Evolutionary conservation across 30 jellyfish, hydroid and myxozoan genomes (phyloP), one percentile per base, ranked within the genome.

Genomic region (Mastigias papua): DNA sequence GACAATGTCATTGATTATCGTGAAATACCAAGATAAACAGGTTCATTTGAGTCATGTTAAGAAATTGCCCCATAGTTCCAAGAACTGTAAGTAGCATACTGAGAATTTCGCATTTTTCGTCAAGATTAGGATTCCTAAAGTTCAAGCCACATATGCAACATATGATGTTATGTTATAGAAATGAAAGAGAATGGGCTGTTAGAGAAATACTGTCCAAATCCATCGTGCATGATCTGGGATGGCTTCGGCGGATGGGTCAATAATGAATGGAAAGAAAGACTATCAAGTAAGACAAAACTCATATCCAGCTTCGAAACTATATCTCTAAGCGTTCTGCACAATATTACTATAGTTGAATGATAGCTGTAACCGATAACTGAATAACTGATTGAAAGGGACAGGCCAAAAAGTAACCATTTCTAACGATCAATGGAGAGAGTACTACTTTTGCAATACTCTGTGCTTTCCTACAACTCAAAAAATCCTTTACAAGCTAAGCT

Each of bases 191-290:
- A 73, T 33, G 97, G 97, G 46, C 15, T 92, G 23, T 67, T 85
- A 75, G 87, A 84, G 49, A 69, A 78, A 37, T 68, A 57, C 50
- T 84, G 94, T 50, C 96, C 97, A 48, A 76, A 74, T 29, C 92
- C 93, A n/a, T 25, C 94, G 3, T 95, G 98, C 90, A 60, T 82
- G 85, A 83, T 95, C 90, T 83, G 97, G 98, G 97, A 95, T 79
- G 98, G 98, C 3, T 95, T 82, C 49, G 99, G 99, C 19, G 60
- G 92, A 64, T 95, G 99, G 99, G 48, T 46, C 8, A 57, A 86
- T 68, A 42, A 81, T 27, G 49, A 9, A 0, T 95, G 99, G 99
- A 60, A 26, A 32, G 90, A 86, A 57, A 74, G 86, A 49, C n/a
- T 84, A 11, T 23, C 79, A 86, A 92, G 99, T 95, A 69, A 54